These are phyloP conservation scores for Peromyscus californicus DNA, from an alignment of 2,113 vertebrate genomes.

Conservation along the genomic window DNA sequence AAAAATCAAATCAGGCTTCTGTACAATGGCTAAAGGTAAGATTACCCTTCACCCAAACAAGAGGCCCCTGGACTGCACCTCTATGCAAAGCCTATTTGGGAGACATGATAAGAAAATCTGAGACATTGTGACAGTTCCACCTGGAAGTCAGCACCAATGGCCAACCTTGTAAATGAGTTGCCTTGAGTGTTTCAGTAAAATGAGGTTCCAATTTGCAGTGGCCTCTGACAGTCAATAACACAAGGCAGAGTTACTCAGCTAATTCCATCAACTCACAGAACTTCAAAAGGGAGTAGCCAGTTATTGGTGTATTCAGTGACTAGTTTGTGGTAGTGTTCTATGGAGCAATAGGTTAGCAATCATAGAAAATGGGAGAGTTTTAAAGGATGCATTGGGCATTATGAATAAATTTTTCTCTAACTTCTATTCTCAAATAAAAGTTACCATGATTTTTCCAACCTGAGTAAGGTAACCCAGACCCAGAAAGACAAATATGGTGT, in stretches of 20 bases:
- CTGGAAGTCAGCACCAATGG: neutral
- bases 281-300: neutral
- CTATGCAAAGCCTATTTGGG: neutral
- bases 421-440: neutral
- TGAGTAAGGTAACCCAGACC: neutral
- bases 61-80: neutral
- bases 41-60: neutral
- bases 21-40: neutral
- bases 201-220: neutral
- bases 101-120: neutral
- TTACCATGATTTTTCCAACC: neutral
- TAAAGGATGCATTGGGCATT: neutral
- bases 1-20: neutral
- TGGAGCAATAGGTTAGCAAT: neutral
- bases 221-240: neutral
- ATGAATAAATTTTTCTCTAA: neutral
- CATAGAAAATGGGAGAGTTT: neutral
- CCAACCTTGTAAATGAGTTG: neutral
- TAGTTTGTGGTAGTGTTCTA: neutral
- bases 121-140: neutral
- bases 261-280: neutral
- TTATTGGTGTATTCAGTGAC: neutral
- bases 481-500: neutral
- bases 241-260: neutral
- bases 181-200: neutral